phyloP scores from a whole-genome alignment of 2,888 invertebrate species.

The Eristalis tenax region DNA sequence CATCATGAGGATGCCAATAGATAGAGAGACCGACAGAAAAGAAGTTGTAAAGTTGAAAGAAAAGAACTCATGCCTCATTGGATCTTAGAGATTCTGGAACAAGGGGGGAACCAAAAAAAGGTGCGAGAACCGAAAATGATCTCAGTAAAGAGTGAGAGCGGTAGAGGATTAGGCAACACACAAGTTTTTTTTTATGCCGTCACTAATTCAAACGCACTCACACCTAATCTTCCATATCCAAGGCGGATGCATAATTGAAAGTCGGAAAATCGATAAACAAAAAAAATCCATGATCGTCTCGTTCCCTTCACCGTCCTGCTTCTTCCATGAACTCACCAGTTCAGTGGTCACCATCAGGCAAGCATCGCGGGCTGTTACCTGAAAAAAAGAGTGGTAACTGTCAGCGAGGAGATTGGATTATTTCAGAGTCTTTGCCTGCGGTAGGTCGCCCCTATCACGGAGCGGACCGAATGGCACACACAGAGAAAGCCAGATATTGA shows the following conservation, averaged over 20 bases:
- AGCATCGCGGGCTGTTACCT: conserved; percentile 40
- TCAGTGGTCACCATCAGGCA: conserved; percentile 66
- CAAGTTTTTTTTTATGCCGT: conserved; percentile 2
- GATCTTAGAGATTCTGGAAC: conserved; percentile 2
- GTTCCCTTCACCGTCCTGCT: neutral
- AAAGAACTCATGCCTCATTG: conserved; percentile 34
- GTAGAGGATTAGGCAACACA: conserved; percentile 42
- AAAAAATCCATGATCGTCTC: conserved; percentile 1
- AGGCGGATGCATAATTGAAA: conserved; percentile 58
- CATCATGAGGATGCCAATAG: neutral
- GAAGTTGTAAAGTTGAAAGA: conserved; percentile 22
- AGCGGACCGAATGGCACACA: conserved; percentile 52
- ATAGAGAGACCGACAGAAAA: neutral
- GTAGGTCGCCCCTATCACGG: conserved; percentile 59
- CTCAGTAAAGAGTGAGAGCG: conserved; percentile 36
- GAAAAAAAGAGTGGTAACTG: conserved; percentile 62
- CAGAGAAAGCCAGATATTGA: conserved; percentile 65
- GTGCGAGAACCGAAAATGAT: conserved; percentile 51
- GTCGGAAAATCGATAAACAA: conserved; percentile 56
- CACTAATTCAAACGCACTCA: conserved; percentile 42
- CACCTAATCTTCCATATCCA: conserved; percentile 59
- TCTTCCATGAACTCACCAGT: neutral
- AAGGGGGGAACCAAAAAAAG: conserved; percentile 17
- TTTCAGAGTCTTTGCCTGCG: conserved; percentile 56
- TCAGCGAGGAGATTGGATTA: conserved; percentile 67